phyloP scores from a whole-genome alignment of 2,888 invertebrate genomes.

The Catocala fraxini region DNA sequence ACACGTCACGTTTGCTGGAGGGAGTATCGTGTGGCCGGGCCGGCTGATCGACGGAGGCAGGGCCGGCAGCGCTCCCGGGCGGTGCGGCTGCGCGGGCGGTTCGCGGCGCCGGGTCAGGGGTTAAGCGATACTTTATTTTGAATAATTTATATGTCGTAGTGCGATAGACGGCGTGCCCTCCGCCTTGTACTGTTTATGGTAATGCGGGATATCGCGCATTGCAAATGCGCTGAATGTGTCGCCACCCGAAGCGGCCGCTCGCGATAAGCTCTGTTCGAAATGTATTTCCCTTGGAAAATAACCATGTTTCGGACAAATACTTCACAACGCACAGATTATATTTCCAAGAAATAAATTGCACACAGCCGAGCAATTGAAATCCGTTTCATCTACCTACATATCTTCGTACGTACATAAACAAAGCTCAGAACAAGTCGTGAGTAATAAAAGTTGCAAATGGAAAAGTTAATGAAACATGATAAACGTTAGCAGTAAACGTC shows the following conservation, averaged over 20 bases:
- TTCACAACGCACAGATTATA: constrained; percentile 55
- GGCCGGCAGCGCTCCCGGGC: constrained; percentile 48
- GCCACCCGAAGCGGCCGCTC: constrained; percentile 75
- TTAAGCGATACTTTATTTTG: constrained; percentile 88
- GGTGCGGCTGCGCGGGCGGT: constrained; percentile 53
- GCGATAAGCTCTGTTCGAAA: constrained; percentile 76
- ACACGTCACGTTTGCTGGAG: constrained; percentile 38
- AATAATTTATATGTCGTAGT: constrained; percentile 87
- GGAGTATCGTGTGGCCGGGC: constrained; percentile 43
- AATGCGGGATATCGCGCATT: constrained; percentile 86
- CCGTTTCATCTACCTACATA: constrained; percentile 9
- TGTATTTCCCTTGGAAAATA: constrained; percentile 69
- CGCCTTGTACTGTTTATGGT: constrained; percentile 86
- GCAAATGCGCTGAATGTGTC: constrained; percentile 86
- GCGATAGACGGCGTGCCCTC: constrained; percentile 86
- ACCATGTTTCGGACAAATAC: constrained; percentile 67
- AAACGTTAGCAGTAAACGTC: constrained; percentile 31
- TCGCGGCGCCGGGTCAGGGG: constrained; percentile 70
- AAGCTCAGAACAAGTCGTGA: constrained; percentile 10
- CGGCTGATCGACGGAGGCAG: constrained; percentile 23
- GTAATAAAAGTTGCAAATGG: constrained; percentile 24
- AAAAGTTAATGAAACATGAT: constrained; percentile 41
- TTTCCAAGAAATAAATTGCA: constrained; percentile 46
- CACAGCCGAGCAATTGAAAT: constrained; percentile 17
- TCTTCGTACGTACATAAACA: background rate